Conservation (phyloP, 2,797 vertebrate genomes). For the Oophaga sylvatica region DNA sequence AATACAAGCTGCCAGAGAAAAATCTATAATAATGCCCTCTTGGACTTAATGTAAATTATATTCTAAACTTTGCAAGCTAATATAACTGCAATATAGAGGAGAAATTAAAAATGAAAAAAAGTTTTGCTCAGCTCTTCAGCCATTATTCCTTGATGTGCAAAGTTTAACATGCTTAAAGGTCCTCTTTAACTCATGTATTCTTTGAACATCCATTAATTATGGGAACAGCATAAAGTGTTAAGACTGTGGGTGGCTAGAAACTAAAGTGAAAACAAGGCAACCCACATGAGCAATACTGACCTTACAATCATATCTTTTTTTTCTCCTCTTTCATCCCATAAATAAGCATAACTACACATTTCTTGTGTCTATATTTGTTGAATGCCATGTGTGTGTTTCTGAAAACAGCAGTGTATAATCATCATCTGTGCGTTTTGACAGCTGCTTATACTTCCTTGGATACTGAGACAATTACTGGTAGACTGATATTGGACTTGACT, state of each 20-base stretch:
- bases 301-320: conserved; percentile 21
- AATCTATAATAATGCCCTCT: too few relatives aligned
- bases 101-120: too few relatives aligned
- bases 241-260: background rate
- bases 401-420: conserved; percentile 67
- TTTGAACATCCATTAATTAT: too few relatives aligned
- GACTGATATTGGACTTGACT: conserved; percentile 66
- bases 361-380: conserved; percentile 48
- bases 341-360: conserved; percentile 41
- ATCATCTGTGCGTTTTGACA: conserved; percentile 60
- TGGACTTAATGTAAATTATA: too few relatives aligned
- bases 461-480: conserved; percentile 66
- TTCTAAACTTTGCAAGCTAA: too few relatives aligned
- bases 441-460: conserved; percentile 66
- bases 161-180: too few relatives aligned
- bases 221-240: background rate
- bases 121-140: too few relatives aligned
- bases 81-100: too few relatives aligned
- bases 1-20: too few relatives aligned
- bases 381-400: conserved; percentile 63
- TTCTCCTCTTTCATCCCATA: conserved; percentile 18
- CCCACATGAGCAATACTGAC: conserved; percentile 14
- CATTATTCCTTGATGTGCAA: too few relatives aligned
- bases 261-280: background rate
- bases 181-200: too few relatives aligned